Evolutionary conservation across 2,797 vertebrate genomes (phyloP), one percentile per base, ranked within the genome.

Genomic region (Neosilurus mollespiculum): DNA sequence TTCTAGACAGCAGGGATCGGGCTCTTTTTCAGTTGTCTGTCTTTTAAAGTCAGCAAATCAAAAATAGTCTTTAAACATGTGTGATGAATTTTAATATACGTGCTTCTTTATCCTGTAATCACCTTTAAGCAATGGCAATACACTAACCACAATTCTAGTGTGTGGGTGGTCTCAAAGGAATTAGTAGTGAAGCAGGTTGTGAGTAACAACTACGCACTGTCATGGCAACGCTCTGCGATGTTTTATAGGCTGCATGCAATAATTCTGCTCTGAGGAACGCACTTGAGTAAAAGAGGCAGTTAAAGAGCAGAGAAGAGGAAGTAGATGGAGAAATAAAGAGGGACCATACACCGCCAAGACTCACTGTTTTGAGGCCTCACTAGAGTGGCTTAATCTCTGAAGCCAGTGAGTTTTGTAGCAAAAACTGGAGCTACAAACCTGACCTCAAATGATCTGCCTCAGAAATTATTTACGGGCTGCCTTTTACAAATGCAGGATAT

Each of bases 221-320:
- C 71, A 84, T 53, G 81, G 79, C 83, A 81, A 84, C 83, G 54
- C 22, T 69, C 24, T 30, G 12, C 10, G 64, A 43, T 75, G 71
- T 65, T 70, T 70, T 53, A 56, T 61, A 30, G 49, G 71, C 66
- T 64, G 34, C 34, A 20, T 53, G 34, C 7, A 70, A 69, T n/a
- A 22, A 73, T 26, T 65, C 62, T 43, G 72, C 61, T 78, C 61
- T 78, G 78, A 56, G 24, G 61, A 67, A 71, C 58, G 56, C 59
- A 85, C 62, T 79, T 62, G 58, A 77, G 58, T 24, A 14, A 62
- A 86, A 66, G 56, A 81, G 56, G 62, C 70, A 64, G 82, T 81
- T 82, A 85, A 79, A 65, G 76, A n/a, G 80, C 65, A 84, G 84
- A 85, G 30, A 37, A 66, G 78, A 34, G 53, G 43, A 76, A 24